These are phyloP conservation scores for Caenorhabditis virilis DNA, from an alignment of 2,888 invertebrate species.

Conservation along the genomic window DNA sequence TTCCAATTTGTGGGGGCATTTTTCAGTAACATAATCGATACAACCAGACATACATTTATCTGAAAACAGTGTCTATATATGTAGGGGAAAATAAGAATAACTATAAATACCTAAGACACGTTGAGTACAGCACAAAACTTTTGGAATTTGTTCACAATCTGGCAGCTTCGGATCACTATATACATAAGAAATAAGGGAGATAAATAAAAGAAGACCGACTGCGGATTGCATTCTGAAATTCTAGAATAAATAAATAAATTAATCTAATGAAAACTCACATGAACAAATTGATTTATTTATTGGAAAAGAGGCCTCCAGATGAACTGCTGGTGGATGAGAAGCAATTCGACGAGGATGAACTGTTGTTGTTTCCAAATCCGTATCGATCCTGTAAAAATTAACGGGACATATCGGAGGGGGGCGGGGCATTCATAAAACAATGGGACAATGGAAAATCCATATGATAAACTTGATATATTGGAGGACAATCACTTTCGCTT, in stretches of 20 bases:
- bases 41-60: slow-evolving; percentile 66
- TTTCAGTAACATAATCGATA: slow-evolving; percentile 60
- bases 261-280: slow-evolving; percentile 27
- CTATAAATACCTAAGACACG: slow-evolving; percentile 56
- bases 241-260: neutral
- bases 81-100: neutral
- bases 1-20: slow-evolving; percentile 63
- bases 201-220: slow-evolving; percentile 24
- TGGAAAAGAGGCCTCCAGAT: slow-evolving; percentile 50
- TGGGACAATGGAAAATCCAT: slow-evolving; percentile 25
- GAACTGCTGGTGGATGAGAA: slow-evolving; percentile 42
- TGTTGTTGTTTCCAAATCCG: slow-evolving; percentile 34
- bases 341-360: slow-evolving; percentile 20
- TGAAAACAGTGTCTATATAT: slow-evolving; percentile 13
- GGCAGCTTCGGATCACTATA: slow-evolving; percentile 53
- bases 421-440: slow-evolving; percentile 18
- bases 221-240: slow-evolving; percentile 27
- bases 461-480: too few species aligned
- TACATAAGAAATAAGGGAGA: slow-evolving; percentile 35
- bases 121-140: slow-evolving; percentile 65
- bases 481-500: neutral
- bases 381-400: slow-evolving; percentile 30
- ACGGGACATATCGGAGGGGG: slow-evolving; percentile 3
- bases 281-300: slow-evolving; percentile 36
- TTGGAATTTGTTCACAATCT: slow-evolving; percentile 61